Base-by-base conservation (phyloP, 2,113 vertebrate species). In the Pollachius pollachius region DNA sequence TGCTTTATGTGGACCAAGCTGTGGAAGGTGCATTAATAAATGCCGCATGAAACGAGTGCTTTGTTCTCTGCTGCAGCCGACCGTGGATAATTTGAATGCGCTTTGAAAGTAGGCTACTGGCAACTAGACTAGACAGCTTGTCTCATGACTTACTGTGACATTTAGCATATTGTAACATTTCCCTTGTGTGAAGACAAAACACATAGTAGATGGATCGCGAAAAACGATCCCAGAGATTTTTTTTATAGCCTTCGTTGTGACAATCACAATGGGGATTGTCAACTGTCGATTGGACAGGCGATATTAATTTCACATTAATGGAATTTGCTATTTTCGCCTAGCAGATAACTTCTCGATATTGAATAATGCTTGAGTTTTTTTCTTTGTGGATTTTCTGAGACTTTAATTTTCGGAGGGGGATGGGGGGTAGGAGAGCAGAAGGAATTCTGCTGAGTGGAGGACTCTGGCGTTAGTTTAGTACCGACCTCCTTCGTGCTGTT, bases 61-160 rank as follows among this genome's bases (percentile, higher is more conserved):
- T 90, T 90, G 89, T 90, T 89, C 89, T 88, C 81, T 59, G 75
- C 83, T 76, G 84, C 86, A 87, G 89, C 86, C 81, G 86, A 79
- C 84, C 85, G 84, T 87, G 79, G 18, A 69, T 85, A 72, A 89
- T 88, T 25, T 25, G 21, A 23, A 19, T 25, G 23, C 19, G 60
- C 60, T 60, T 21, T 18, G 71, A 68, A 87, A 81, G 78, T 84
- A 79, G 80, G 82, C 84, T 85, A 65, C 64, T 76, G 81, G 83
- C 87, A 37, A 48, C 41, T 48, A 12, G 41, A 13, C 8, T 9
- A 48, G 9, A 48, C 9, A 48, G 78, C 74, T 65, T 76, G 81
- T 83, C 88, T 84, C 84, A 78, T 85, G 83, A 86, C 76, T 80
- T 48, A 76, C 64, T 72, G 73, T 19, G 21, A 62, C 41, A 74